These are phyloP conservation scores for Trichosurus vulpecula DNA, from an alignment of 2,797 vertebrate genomes.

Conservation along the genomic window DNA sequence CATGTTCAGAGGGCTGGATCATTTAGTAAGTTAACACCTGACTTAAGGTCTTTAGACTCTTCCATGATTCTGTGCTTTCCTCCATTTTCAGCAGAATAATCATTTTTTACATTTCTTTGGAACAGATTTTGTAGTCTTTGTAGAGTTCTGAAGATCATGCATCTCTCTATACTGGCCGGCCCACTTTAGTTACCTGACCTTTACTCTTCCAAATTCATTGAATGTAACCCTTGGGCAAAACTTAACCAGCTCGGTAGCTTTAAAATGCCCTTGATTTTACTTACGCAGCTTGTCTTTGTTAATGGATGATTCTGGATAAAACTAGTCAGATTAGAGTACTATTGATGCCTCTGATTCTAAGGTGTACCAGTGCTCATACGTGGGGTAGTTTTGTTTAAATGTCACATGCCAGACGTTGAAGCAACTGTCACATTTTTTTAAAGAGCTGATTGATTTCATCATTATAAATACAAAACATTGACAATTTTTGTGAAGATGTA, in stretches of 20 bases:
- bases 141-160: constrained; percentile 6
- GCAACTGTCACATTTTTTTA: background rate
- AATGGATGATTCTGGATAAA: constrained; percentile 44
- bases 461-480: background rate
- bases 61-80: background rate
- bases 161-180: background rate
- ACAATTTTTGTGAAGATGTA: background rate
- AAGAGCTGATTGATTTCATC: constrained; percentile 17
- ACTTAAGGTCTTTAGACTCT: background rate
- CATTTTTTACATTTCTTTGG: constrained; percentile 16
- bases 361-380: background rate
- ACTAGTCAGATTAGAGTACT: background rate
- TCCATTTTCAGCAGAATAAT: background rate
- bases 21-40: background rate
- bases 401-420: background rate
- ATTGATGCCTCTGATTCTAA: background rate
- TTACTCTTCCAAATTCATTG: background rate
- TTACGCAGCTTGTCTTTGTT: background rate
- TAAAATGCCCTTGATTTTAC: constrained; percentile 12
- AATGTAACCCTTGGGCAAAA: background rate
- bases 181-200: background rate
- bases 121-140: background rate
- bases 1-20: background rate
- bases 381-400: constrained; percentile 20
- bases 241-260: constrained; percentile 33